Percentiles rank a stretch among this genome's conserved stretches.
phyloP scores from a whole-genome alignment of 2,888 invertebrate species.

The Drosophila peninsularis region DNA sequence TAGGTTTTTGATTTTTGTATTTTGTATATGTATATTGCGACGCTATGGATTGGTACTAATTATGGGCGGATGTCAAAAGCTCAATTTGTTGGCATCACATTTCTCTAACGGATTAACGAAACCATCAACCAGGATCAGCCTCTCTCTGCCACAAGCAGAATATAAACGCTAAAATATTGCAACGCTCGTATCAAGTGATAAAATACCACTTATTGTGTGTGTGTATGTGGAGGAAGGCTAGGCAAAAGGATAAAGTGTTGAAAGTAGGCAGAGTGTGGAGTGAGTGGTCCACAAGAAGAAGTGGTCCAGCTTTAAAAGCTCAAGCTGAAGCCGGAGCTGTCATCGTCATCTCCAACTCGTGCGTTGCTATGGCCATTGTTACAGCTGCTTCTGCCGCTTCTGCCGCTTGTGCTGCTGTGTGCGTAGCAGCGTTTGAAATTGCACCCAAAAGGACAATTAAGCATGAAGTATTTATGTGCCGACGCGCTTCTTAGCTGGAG shows the following conservation, averaged over 20 bases:
- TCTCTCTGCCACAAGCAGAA: background rate
- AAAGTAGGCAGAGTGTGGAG: constrained; percentile 6
- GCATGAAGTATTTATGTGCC: constrained; percentile 81
- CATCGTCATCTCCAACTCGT: constrained; percentile 55
- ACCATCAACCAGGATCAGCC: background rate
- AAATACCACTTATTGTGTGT: constrained; percentile 37
- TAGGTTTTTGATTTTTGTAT: constrained; percentile 3
- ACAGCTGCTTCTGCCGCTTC: constrained; percentile 35
- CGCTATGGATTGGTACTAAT: background rate
- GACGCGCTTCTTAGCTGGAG: constrained; percentile 60
- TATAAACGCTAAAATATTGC: constrained; percentile 7
- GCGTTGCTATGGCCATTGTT: constrained; percentile 52
- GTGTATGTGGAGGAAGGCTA: constrained; percentile 11
- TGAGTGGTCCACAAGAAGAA: constrained; percentile 22
- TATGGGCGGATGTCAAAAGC: background rate
- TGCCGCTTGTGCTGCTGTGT: constrained; percentile 58
- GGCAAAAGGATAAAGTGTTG: constrained; percentile 12
- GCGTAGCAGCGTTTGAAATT: constrained; percentile 81
- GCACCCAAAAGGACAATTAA: constrained; percentile 84
- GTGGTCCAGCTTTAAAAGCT: constrained; percentile 58
- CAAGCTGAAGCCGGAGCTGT: constrained; percentile 48
- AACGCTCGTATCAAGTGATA: constrained; percentile 17
- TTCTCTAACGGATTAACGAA: background rate
- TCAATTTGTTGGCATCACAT: background rate
- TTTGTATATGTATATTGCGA: background rate